These are phyloP conservation scores for Perdita meconis DNA, from an alignment of 2,888 invertebrate genomes.

Conservation along the genomic window DNA sequence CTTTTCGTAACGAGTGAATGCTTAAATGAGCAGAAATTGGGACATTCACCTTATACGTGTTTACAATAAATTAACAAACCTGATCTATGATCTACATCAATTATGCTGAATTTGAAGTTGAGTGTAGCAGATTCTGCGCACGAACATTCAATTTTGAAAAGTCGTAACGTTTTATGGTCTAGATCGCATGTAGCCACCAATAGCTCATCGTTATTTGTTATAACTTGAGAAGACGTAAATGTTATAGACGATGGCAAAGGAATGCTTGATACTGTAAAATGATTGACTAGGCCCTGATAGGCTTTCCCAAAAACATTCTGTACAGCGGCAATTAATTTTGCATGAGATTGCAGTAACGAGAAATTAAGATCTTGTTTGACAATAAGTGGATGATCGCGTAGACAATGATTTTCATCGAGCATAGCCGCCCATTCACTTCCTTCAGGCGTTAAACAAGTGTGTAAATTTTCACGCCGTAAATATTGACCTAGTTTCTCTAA, in stretches of 20 bases:
- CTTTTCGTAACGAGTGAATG: no score
- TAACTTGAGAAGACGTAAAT: slow-evolving; percentile 75
- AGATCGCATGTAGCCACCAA: slow-evolving; percentile 75
- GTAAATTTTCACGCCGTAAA: slow-evolving; percentile 86
- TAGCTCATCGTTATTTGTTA: slow-evolving; percentile 74
- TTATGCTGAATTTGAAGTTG: slow-evolving; percentile 65
- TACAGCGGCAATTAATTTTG: slow-evolving; percentile 88
- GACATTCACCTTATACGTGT: no score
- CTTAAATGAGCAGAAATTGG: no score
- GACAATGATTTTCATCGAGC: slow-evolving; percentile 89
- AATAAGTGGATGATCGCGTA: slow-evolving; percentile 89
- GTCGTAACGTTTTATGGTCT: slow-evolving; percentile 74
- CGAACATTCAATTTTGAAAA: slow-evolving; percentile 75
- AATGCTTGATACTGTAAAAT: slow-evolving; percentile 84
- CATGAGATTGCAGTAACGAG: slow-evolving; percentile 93
- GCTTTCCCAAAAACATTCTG: slow-evolving; percentile 89
- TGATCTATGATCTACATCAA: slow-evolving; percentile 77
- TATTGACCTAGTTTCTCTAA: slow-evolving; percentile 97
- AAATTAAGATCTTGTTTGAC: slow-evolving; percentile 90
- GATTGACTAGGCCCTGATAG: slow-evolving; percentile 87
- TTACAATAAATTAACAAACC: slow-evolving; percentile 65
- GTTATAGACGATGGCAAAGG: slow-evolving; percentile 65
- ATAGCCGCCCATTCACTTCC: slow-evolving; percentile 92
- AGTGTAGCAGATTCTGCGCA: slow-evolving; percentile 62
- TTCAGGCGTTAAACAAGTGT: slow-evolving; percentile 89